A percentile compares a stretch with the other conserved stretches of the same genome.
Conservation (phyloP, 2,797 vertebrate genomes). For the Poeciliopsis infans region DNA sequence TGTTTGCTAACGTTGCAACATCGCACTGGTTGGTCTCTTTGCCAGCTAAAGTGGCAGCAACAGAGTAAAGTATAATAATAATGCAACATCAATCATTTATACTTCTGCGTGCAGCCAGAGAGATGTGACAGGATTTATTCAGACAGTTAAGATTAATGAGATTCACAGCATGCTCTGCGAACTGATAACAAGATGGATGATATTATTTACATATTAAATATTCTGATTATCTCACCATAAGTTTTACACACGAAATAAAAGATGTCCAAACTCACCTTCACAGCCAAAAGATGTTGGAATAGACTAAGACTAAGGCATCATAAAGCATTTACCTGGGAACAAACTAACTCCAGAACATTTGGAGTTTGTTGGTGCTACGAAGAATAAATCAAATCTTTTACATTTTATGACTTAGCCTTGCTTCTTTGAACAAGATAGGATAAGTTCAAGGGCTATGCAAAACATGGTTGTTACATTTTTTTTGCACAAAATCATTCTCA, state of each 20-base stretch:
- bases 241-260: too few species aligned
- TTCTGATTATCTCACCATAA: too few species aligned
- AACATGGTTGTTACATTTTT: too few species aligned
- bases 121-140: neutral
- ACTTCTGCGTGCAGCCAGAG: neutral
- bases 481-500: too few species aligned
- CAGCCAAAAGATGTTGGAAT: too few species aligned
- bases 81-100: neutral
- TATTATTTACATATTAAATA: neutral
- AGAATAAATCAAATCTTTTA: neutral
- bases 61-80: neutral
- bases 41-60: neutral
- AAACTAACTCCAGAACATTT: neutral
- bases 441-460: too few species aligned
- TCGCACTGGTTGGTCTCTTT: neutral
- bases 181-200: neutral
- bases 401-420: neutral
- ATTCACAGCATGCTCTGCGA: neutral
- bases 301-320: too few species aligned
- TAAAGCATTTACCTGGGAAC: too few species aligned
- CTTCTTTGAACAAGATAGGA: too few species aligned
- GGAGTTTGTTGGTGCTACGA: neutral
- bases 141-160: neutral
- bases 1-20: neutral
- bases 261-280: too few species aligned